phyloP scores from a whole-genome alignment of 64 coral and sea anemone genomes.

The Stichodactyla mertensii region DNA sequence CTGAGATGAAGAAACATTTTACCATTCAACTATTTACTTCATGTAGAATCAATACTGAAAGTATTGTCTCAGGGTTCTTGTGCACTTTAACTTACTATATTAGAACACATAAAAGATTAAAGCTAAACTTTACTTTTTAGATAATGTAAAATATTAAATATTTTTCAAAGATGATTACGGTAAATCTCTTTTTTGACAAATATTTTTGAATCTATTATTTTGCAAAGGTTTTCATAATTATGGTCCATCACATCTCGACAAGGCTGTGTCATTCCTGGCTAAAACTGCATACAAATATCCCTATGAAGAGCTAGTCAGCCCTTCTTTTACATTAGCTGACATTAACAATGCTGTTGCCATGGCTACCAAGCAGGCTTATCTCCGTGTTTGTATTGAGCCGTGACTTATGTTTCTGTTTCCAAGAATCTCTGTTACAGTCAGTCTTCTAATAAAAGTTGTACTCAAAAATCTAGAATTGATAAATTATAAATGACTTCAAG shows the following conservation, averaged over 20 bases:
- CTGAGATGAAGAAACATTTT: too few relatives aligned
- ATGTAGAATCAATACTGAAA: too few relatives aligned
- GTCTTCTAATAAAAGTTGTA: background rate
- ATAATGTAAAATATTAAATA: background rate
- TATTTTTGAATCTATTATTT: background rate
- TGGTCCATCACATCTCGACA: constrained; percentile 78
- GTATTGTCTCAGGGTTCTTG: too few relatives aligned
- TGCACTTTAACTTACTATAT: background rate
- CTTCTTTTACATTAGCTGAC: constrained; percentile 41
- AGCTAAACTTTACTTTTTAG: background rate
- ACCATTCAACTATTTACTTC: too few relatives aligned
- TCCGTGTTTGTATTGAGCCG: constrained; percentile 81
- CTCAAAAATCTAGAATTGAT: background rate
- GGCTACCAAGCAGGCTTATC: constrained; percentile 61
- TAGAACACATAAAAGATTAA: background rate
- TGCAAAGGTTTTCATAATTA: constrained; percentile 90
- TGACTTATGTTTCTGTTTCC: background rate
- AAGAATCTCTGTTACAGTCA: background rate
- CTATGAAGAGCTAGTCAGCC: constrained; percentile 65
- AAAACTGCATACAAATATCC: constrained; percentile 74
- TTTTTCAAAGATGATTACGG: too few relatives aligned
- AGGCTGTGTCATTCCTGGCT: constrained; percentile 76
- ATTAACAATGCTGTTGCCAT: constrained; percentile 62
- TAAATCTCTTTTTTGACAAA: background rate
- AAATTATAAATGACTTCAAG: background rate